A percentile compares a stretch with the other conserved stretches of the same genome.
These are phyloP conservation scores for Masnerella sp. DNA, from an alignment of 2,888 invertebrate genomes.

Conservation along the genomic window DNA sequence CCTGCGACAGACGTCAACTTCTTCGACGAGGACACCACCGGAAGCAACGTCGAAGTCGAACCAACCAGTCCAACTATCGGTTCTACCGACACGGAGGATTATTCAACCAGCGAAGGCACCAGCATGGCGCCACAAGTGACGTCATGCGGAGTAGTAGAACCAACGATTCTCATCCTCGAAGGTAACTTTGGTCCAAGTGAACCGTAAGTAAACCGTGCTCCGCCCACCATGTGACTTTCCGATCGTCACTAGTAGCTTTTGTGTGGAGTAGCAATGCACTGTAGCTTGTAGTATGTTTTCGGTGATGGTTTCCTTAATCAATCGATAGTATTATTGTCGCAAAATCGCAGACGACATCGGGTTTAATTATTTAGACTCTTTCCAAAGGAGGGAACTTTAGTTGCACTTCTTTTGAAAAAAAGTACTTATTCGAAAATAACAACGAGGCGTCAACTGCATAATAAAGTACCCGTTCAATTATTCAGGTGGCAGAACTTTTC, in stretches of 20 bases:
- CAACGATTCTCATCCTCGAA: constrained; percentile 90
- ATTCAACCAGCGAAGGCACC: constrained; percentile 61
- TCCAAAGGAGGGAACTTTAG: too few species aligned
- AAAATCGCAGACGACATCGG: too few species aligned
- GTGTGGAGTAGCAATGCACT: constrained; percentile 36
- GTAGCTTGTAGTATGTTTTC: constrained; percentile 28
- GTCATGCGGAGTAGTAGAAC: too few species aligned
- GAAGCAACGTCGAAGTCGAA: too few species aligned
- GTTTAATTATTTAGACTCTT: too few species aligned
- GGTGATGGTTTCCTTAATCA: constrained; percentile 23
- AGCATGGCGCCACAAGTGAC: too few species aligned
- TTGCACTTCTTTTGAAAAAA: too few species aligned
- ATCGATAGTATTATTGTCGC: too few species aligned
- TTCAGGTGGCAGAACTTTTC: constrained; percentile 91
- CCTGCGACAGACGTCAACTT: constrained; percentile 72
- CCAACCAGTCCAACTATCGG: constrained; percentile 54
- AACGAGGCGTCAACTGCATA: constrained; percentile 11
- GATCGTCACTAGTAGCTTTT: constrained; percentile 40
- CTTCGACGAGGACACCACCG: too few species aligned
- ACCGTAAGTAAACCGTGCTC: constrained; percentile 24
- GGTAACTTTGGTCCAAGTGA: too few species aligned
- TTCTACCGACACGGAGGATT: constrained; percentile 51
- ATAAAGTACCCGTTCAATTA: constrained; percentile 52
- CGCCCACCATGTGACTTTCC: constrained; percentile 1
- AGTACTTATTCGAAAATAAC: background rate